Conservation (phyloP, 2,113 vertebrate genomes). For the Marmota flaviventris region DNA sequence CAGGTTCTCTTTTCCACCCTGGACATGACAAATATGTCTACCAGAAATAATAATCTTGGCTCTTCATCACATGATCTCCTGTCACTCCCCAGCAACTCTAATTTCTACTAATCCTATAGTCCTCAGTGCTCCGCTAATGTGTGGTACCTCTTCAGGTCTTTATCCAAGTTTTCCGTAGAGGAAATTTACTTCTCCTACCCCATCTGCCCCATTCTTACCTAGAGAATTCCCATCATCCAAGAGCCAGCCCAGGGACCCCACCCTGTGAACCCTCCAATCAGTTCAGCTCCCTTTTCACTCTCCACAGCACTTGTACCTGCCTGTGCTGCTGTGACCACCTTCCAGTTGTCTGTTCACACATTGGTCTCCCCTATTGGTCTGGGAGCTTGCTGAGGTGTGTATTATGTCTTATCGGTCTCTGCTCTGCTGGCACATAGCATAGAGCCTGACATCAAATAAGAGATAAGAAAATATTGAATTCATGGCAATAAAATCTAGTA, state of each 20-base stretch:
- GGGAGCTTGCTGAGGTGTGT: background rate
- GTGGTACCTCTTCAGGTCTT: background rate
- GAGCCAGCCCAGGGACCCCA: background rate
- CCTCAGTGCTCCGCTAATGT: background rate
- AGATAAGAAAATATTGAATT: slow-evolving; percentile 11
- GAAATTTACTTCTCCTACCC: background rate
- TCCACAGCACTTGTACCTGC: background rate
- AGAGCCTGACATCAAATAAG: background rate
- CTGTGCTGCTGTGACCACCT: background rate
- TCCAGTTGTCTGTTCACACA: background rate
- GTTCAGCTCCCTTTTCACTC: background rate
- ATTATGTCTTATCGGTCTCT: background rate
- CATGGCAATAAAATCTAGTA: background rate
- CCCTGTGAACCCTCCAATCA: background rate
- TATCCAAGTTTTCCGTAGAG: background rate
- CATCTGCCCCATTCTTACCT: background rate
- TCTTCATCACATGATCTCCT: background rate
- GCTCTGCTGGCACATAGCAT: background rate
- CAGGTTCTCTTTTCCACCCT: background rate
- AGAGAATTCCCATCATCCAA: background rate
- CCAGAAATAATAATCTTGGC: background rate
- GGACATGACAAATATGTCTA: background rate
- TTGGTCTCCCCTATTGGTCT: background rate
- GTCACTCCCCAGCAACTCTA: background rate
- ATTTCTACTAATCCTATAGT: background rate